Evolutionary conservation across 2,888 invertebrate species (phyloP), one percentile per base, ranked within the genome.

Genomic region (Microctonus hyperodae): DNA sequence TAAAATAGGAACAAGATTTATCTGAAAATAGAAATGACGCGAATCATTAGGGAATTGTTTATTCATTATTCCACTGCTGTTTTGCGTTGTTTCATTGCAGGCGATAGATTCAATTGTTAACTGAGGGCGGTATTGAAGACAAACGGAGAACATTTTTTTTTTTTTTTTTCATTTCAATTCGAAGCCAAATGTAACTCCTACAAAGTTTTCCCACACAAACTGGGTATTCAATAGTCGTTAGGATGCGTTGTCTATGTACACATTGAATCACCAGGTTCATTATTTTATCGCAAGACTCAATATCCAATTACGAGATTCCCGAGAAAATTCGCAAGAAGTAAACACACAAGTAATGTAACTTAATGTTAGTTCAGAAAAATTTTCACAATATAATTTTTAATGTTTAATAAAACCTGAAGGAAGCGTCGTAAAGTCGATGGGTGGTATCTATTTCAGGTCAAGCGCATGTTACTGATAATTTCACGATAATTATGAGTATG

Each of bases 181-280:
- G 4, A 37, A 37, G n/a, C 13, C 37, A 37, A 37, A 37, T 37
- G 13, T 3, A 37, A 37, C 37, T 11, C 37, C 37, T n/a, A 37
- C n/a, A 37, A 37, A n/a, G n/a, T 37, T 44, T 44, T 44, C 44
- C 44, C 20, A 44, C 44, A 44, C 44, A 44, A 44, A 44, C 44
- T 44, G 2, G n/a, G 11, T 37, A 37, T 37, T 44, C 16, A 44
- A 44, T 44, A 37, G n/a, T 37, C 20, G 44, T 44, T 16, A 44
- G 44, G 44, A 44, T 44, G 1, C 10, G 16, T 16, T 44, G 37
- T 37, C 3, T 37, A n/a, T 37, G 13, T n/a, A 2, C 13, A 37
- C 16, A 44, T 44, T 44, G 16, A 44, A 44, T 44, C 20, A 44
- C 44, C 44, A 16, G 44, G 5, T 16, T 20, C 7, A 7, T 44